Base-by-base conservation (phyloP, 2,888 invertebrate species). In the Cosmorhoe ocellata region DNA sequence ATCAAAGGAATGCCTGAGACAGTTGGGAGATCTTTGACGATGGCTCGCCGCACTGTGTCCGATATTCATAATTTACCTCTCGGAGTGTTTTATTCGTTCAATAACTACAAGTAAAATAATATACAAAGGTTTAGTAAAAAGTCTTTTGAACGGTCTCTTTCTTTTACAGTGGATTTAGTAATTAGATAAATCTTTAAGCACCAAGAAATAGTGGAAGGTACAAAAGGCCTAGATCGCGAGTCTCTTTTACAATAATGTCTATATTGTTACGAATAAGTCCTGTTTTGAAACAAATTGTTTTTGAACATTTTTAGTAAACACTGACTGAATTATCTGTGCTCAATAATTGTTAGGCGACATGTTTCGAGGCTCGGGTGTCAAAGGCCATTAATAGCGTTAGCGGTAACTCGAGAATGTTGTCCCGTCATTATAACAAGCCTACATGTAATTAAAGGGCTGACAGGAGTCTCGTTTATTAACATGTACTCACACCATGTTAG, bases 351-450 rank as follows among this genome's bases (percentile, higher is more conserved):
- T 38, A 27, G 42, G 12, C 47, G 44, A 48, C 53, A 48, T 53
- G 47, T 47, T 43, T 14, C 33, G 32, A 42, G 41, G 43, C 43
- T 59, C 56, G 31, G 49, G 44, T 59, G 56, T 59, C 59, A 59
- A 59, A 59, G 59, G 51, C 51, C 42, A 24, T 50, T 58, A 56
- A 54, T 49, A 50, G 44, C 37, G 52, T 43, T 30, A 39, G 33
- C 43, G 39, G 54, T 51, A 48, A 51, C 51, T 22, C 32, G 52
- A 43, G 43, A 55, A 41, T 45, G 50, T 59, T 59, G 56, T 55
- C 48, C 51, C 49, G 46, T 49, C 43, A 51, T 56, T 40, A 56
- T 59, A 51, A 58, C 60, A 47, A 39, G 52, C 58, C 55, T 48
- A 53, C 49, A 36, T 51, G 51, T 56, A 50, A 55, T 52, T 56